phyloP scores from a whole-genome alignment of 2,113 vertebrate species.

The Heptranchias perlo region DNA sequence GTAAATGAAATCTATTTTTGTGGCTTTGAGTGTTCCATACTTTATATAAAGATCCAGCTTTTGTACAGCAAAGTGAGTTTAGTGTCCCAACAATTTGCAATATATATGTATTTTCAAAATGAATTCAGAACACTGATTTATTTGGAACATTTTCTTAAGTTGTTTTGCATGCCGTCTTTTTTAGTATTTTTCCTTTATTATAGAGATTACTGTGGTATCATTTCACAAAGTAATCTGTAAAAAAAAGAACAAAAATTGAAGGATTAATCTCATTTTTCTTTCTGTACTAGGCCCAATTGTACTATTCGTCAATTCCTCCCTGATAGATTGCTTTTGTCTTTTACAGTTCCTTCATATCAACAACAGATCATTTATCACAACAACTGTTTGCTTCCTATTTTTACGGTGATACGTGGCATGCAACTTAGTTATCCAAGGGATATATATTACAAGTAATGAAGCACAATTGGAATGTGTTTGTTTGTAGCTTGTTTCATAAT shows the following conservation, averaged over 20 bases:
- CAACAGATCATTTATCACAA: conserved; percentile 32
- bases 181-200: background rate
- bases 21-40: background rate
- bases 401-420: background rate
- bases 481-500: background rate
- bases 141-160: background rate
- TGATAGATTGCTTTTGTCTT: background rate
- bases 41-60: background rate
- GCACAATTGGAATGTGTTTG: conserved; percentile 9
- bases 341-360: background rate
- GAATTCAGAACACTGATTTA: background rate
- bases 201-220: background rate
- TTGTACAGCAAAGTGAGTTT: background rate
- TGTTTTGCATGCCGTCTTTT: background rate
- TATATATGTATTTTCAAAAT: background rate
- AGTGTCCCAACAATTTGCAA: background rate
- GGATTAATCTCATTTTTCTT: background rate
- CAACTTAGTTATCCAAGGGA: conserved; percentile 5
- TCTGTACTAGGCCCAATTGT: background rate
- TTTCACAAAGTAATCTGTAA: background rate
- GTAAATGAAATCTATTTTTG: background rate
- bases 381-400: conserved; percentile 38
- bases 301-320: background rate
- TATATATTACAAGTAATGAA: conserved; percentile 34
- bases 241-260: background rate